These are phyloP conservation scores for Camponotus pennsylvanicus DNA, from an alignment of 1,140 invertebrate species.

Conservation along the genomic window DNA sequence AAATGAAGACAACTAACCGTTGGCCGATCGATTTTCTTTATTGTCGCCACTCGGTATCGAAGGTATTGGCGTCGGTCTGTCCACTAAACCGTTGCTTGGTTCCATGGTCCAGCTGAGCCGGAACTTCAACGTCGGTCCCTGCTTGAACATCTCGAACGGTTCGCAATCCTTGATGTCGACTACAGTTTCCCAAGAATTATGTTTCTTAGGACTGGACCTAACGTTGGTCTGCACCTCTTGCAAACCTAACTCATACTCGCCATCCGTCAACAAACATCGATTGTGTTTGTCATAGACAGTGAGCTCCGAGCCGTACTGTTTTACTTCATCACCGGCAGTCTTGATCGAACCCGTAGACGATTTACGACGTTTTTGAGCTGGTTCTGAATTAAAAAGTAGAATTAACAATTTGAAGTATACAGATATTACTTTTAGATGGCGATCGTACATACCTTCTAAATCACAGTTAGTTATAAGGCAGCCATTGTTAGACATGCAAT, in stretches of 20 bases:
- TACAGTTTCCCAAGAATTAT: slow-evolving; percentile 94
- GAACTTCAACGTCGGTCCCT: slow-evolving; percentile 94
- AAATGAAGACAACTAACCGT: slow-evolving; percentile 76
- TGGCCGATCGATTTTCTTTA: slow-evolving; percentile 88
- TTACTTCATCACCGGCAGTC: slow-evolving; percentile 86
- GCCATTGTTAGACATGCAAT: slow-evolving; percentile 85
- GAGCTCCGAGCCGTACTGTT: slow-evolving; percentile 94
- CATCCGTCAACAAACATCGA: slow-evolving; percentile 93
- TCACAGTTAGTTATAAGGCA: slow-evolving; percentile 85
- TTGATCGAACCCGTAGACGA: slow-evolving; percentile 83
- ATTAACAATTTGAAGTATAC: background rate
- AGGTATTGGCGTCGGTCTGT: slow-evolving; percentile 86
- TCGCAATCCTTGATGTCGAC: slow-evolving; percentile 89
- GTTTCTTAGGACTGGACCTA: slow-evolving; percentile 89
- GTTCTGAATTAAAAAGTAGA: slow-evolving; percentile 84
- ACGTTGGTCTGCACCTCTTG: slow-evolving; percentile 89
- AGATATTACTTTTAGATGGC: no score
- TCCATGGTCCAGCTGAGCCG: slow-evolving; percentile 93
- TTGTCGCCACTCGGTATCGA: slow-evolving; percentile 87
- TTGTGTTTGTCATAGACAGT: slow-evolving; percentile 96
- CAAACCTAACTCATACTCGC: slow-evolving; percentile 95
- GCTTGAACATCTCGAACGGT: slow-evolving; percentile 91
- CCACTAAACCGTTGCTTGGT: slow-evolving; percentile 90
- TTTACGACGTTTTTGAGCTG: slow-evolving; percentile 88
- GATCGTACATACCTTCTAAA: slow-evolving; percentile 80